A percentile compares a stretch with the other conserved stretches of the same genome.
Conservation (phyloP, 2,113 vertebrate species). For the Tachycineta bicolor region DNA sequence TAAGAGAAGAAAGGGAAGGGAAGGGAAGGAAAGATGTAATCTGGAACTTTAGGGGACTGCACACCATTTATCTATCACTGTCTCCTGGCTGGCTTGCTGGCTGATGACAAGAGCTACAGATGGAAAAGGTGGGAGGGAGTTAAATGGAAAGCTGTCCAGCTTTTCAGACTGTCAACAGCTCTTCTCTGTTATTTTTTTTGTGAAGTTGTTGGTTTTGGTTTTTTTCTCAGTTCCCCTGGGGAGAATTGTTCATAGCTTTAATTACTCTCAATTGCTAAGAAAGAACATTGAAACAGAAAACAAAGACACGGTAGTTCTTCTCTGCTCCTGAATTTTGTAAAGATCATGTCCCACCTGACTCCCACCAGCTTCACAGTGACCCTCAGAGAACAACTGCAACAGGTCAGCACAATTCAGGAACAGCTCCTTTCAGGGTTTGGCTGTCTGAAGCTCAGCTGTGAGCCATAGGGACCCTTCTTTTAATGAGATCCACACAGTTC, state of each 20-base stretch:
- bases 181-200: not conserved
- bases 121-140: conserved; percentile 67
- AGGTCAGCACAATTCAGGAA: not conserved
- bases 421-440: not conserved
- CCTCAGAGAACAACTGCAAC: not conserved
- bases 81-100: conserved; percentile 26
- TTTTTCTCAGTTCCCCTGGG: not conserved
- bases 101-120: conserved; percentile 57
- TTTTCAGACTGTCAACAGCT: conserved; percentile 53
- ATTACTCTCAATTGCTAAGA: conserved; percentile 13
- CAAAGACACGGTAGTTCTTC: not conserved
- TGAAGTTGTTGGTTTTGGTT: not conserved
- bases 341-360: not conserved
- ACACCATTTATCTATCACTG: not conserved
- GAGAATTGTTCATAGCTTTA: conserved; percentile 21
- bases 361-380: not conserved
- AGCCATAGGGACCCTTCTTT: not conserved
- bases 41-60: not conserved
- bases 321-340: not conserved
- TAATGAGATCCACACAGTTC: not conserved
- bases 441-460: not conserved
- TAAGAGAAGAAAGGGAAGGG: not conserved
- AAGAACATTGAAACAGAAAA: not conserved
- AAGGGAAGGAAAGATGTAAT: conserved; percentile 10
- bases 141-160: conserved; percentile 52